Evolutionary conservation across 2,113 vertebrate species (phyloP), one percentile per base, ranked within the genome.

Genomic region (Microtus richardsoni): DNA sequence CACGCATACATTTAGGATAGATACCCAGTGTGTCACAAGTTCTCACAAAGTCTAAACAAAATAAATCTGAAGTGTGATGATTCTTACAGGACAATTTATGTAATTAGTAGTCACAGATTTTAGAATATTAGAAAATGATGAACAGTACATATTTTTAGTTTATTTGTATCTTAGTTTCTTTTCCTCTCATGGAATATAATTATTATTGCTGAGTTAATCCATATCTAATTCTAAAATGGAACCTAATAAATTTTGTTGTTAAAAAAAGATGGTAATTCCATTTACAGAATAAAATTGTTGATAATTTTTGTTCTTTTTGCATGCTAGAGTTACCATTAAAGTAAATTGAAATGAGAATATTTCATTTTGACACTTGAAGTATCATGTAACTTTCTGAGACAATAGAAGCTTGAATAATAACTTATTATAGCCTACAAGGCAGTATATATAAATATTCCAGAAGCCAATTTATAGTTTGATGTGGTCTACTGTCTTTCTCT

Each of bases 61-160:
- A 44, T 80, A 21, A 93, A 54, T 93, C 1, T 70, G 33, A 71
- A 16, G 66, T 88, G 22, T 44, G 85, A 70, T 73, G 21, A 91
- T 91, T 62, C 26, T 73, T 93, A 36, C 54, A 62, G n/a, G 17
- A 49, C 21, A 77, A 30, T 54, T 74, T 88, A 47, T 88, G 14
- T 79, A 79, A 28, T 64, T 68, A 39, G 90, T 62, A 80, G 14
- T 95, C 17, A 93, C 7, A 94, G 52, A 87, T 74, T 95, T 92
- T 86, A 79, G 17, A 91, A 54, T 93, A 89, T 73, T 88, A 74
- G 44, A 78, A 91, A 87, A 85, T 7, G 36, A 47, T 80, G n/a
- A 58, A 94, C 54, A 66, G 79, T 39, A 16, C 2, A 68, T 22
- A 77, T 79, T 64, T 16, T 91, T 94, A 78, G 44, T 1, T 89